phyloP scores from a whole-genome alignment of 2,797 vertebrate genomes.

The Phoxinus dragarum region DNA sequence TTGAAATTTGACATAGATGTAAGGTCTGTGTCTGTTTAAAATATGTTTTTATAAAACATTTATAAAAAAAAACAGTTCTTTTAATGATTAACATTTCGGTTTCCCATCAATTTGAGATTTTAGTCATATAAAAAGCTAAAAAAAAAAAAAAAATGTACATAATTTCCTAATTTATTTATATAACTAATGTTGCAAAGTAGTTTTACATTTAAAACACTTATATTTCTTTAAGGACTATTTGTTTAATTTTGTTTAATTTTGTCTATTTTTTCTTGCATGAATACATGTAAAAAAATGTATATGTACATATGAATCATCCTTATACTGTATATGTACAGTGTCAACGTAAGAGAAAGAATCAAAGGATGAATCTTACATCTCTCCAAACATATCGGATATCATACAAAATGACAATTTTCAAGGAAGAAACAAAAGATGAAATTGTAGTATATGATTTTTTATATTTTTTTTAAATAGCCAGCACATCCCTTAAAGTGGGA shows the following conservation, averaged over 20 bases:
- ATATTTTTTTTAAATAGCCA: constrained; percentile 18
- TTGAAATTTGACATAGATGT: too few relatives aligned
- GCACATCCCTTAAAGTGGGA: constrained; percentile 6
- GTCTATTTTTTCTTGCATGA: background rate
- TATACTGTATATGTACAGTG: background rate
- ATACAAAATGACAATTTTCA: background rate
- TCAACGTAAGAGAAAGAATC: too few relatives aligned
- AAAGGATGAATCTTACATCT: background rate
- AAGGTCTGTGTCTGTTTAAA: too few relatives aligned
- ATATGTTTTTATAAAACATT: too few relatives aligned
- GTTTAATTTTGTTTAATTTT: too few relatives aligned
- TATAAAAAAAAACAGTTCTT: too few relatives aligned
- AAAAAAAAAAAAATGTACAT: too few relatives aligned
- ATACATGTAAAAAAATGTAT: background rate
- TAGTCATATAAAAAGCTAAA: too few relatives aligned
- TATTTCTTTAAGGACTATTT: too few relatives aligned
- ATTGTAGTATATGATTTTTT: background rate
- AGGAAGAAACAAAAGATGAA: background rate
- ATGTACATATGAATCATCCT: background rate
- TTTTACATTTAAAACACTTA: background rate
- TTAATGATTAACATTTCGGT: too few relatives aligned
- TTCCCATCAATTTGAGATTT: too few relatives aligned
- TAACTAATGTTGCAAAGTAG: background rate
- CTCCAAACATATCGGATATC: background rate
- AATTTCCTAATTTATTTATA: background rate